A percentile compares a stretch with the other conserved stretches of the same genome.
Evolutionary conservation across 2,113 vertebrate genomes (phyloP).

Genomic region (Procapra przewalskii): DNA sequence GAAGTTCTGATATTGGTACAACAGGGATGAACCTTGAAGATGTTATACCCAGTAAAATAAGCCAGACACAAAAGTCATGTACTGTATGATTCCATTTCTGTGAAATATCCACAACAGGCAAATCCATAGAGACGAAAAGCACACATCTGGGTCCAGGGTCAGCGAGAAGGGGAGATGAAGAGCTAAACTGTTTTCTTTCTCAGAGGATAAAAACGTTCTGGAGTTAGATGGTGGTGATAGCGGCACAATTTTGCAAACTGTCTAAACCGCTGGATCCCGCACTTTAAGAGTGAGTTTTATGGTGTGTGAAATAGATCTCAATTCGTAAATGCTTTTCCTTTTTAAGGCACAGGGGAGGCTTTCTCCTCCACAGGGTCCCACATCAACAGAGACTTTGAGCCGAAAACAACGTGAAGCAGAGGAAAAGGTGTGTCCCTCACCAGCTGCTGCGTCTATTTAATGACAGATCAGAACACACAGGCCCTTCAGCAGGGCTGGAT

Average conservation of each 20-base stretch:
- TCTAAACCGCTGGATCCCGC: neutral
- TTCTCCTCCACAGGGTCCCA: neutral
- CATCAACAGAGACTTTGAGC: accelerated
- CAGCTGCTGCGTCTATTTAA: accelerated
- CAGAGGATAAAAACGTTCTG: neutral
- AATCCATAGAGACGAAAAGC: neutral
- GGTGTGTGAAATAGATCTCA: neutral
- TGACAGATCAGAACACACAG: accelerated
- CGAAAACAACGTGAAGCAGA: accelerated
- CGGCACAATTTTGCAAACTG: neutral
- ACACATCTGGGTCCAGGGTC: accelerated
- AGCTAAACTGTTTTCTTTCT: neutral
- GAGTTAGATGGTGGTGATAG: neutral
- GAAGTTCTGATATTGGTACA: neutral
- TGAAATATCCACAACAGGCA: neutral
- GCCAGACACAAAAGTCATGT: neutral
- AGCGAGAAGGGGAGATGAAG: accelerated
- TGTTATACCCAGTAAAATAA: neutral
- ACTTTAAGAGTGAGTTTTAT: neutral
- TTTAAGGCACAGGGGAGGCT: neutral
- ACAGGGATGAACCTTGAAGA: neutral
- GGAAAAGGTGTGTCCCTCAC: accelerated
- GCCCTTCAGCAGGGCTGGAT: accelerated
- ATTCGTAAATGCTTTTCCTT: neutral
- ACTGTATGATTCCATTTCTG: neutral